A percentile compares a stretch with the other conserved stretches of the same genome.
Conservation (phyloP, 2,113 vertebrate species). For the Marmota monax region DNA sequence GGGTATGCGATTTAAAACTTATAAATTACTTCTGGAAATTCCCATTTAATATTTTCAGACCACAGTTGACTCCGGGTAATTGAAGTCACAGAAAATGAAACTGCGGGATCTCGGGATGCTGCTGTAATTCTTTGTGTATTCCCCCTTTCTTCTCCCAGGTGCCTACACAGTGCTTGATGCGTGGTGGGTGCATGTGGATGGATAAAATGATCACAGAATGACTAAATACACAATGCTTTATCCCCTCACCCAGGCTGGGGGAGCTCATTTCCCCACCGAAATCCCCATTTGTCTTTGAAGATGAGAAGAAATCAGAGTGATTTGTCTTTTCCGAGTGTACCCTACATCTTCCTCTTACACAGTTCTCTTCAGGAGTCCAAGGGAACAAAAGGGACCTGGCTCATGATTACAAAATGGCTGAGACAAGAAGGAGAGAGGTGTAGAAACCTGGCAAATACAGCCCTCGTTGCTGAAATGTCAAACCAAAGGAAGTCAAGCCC, state of each 20-base stretch:
- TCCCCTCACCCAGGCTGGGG: background rate
- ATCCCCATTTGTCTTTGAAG: background rate
- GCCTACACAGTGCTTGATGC: rapidly evolving
- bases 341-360: background rate
- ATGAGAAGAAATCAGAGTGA: background rate
- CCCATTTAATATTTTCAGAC: background rate
- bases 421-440: background rate
- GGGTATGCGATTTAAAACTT: background rate
- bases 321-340: background rate
- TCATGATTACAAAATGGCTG: background rate
- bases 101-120: rapidly evolving
- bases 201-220: background rate
- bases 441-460: background rate
- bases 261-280: background rate
- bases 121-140: too few relatives aligned
- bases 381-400: background rate
- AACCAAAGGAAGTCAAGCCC: slow-evolving; percentile 28
- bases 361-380: background rate
- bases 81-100: background rate
- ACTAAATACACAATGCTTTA: background rate
- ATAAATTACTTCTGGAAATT: background rate
- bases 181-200: rapidly evolving
- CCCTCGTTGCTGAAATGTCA: slow-evolving; percentile 49
- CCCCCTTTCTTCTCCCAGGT: background rate
- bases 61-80: background rate